Base-by-base conservation (phyloP, 1,140 invertebrate species). In the Zaprionus davidi region DNA sequence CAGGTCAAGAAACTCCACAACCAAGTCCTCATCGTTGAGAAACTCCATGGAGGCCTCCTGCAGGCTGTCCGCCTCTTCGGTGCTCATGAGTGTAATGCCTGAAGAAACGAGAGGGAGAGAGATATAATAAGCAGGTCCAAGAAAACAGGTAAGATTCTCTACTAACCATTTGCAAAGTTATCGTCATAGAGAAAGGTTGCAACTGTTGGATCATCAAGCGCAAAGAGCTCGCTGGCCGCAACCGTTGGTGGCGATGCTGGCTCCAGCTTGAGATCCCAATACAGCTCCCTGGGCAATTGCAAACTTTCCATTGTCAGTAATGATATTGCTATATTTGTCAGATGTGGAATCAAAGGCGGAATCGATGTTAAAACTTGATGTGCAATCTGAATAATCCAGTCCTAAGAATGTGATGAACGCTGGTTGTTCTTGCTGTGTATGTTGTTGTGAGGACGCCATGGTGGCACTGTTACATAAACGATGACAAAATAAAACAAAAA, bases 111-210 rank as follows among this genome's bases (percentile, higher is more conserved):
- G 2, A 12, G 28, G 22, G 15, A 38, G 15, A 55, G 6, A 26
- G 20, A 31, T 22, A 36, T 6, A 58, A 36, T 17, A 5, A 28
- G 1, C 15, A 62, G 17, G 9, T 20, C 0, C 24, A 56, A 20
- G 3, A n/a, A 17, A 17, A 24, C 53, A 56, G 26, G 6, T 15
- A 28, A 38, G 2, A 36, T 1, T 3, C 36, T 31, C 22, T 17
- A 71, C 76, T 69, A 24, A 92, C 91, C 91, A 78, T 84, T 85
- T 87, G 91, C 91, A 88, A 92, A 91, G 83, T 92, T 82, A 81
- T 91, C 85, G 66, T 90, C 88, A 71, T 79, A 88, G 20, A 92
- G 73, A 71, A 90, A 90, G 49, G 55, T 57, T 31, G 55, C 31
- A n/a, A 46, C 51, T 60, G 69, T 44, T 15, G 85, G 34, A 38